These are phyloP conservation scores for Tenthredo livida DNA, from an alignment of 2,888 invertebrate species.

Conservation along the genomic window DNA sequence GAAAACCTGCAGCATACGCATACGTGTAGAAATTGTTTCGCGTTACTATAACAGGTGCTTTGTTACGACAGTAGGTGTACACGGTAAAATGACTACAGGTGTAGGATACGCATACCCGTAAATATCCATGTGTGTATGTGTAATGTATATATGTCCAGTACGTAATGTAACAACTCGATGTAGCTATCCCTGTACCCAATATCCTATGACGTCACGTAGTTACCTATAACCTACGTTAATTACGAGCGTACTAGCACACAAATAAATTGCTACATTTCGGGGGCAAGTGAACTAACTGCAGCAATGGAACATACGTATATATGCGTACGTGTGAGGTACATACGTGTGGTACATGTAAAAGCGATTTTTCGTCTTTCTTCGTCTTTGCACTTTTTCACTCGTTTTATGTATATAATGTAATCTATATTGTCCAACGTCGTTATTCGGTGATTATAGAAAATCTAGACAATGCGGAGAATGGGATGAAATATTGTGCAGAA, in stretches of 20 bases:
- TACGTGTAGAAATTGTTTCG: conserved; percentile 26
- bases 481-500: neutral
- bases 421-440: neutral
- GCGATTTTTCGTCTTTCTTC: neutral
- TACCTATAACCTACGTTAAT: conserved; percentile 31
- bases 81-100: conserved; percentile 33
- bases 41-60: conserved; percentile 47
- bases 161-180: conserved; percentile 24
- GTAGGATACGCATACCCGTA: neutral
- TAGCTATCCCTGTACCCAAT: conserved; percentile 41
- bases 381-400: neutral
- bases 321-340: neutral
- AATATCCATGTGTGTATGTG: neutral
- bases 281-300: neutral
- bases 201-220: conserved; percentile 37
- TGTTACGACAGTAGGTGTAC: conserved; percentile 31
- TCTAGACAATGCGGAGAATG: neutral
- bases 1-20: neutral
- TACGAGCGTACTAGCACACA: conserved; percentile 10
- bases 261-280: conserved; percentile 29
- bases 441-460: neutral
- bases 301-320: neutral
- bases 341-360: neutral
- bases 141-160: neutral
- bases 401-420: neutral